Conservation (phyloP, 1,140 invertebrate genomes). For the Plectrocnemia conspersa region DNA sequence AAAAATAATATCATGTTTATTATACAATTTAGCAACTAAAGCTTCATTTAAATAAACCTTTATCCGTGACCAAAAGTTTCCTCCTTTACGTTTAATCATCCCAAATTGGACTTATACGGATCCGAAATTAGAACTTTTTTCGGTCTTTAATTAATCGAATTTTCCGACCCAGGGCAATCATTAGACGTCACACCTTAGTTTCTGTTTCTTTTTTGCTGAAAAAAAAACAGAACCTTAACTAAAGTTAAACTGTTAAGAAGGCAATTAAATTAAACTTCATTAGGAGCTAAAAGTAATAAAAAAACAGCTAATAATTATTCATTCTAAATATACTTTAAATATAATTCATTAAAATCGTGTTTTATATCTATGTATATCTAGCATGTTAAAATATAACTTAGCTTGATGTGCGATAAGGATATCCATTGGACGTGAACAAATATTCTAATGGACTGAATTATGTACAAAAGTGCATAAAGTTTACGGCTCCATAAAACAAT, state of each 20-base stretch:
- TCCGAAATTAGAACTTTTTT: constrained; percentile 13
- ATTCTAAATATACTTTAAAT: too few relatives aligned
- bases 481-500: constrained; percentile 30
- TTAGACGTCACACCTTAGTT: constrained; percentile 22
- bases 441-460: constrained; percentile 7
- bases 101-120: not conserved
- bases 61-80: constrained; percentile 1
- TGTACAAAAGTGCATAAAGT: constrained; percentile 7
- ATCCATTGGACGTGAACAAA: constrained; percentile 10
- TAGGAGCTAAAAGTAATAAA: constrained; percentile 36
- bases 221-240: constrained; percentile 13
- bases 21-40: too few relatives aligned
- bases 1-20: too few relatives aligned
- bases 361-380: too few relatives aligned
- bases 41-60: too few relatives aligned
- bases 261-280: constrained; percentile 36
- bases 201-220: constrained; percentile 12
- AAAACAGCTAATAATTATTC: too few relatives aligned
- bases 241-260: constrained; percentile 32
- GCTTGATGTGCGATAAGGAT: constrained; percentile 9
- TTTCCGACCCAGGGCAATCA: constrained; percentile 21
- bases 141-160: constrained; percentile 32
- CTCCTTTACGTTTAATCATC: not conserved
- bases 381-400: too few relatives aligned
- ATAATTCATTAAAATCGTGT: too few relatives aligned